Evolutionary conservation across 2,797 vertebrate species (phyloP), one percentile per base, ranked within the genome.

Genomic region (Pteronotus mesoamericanus): DNA sequence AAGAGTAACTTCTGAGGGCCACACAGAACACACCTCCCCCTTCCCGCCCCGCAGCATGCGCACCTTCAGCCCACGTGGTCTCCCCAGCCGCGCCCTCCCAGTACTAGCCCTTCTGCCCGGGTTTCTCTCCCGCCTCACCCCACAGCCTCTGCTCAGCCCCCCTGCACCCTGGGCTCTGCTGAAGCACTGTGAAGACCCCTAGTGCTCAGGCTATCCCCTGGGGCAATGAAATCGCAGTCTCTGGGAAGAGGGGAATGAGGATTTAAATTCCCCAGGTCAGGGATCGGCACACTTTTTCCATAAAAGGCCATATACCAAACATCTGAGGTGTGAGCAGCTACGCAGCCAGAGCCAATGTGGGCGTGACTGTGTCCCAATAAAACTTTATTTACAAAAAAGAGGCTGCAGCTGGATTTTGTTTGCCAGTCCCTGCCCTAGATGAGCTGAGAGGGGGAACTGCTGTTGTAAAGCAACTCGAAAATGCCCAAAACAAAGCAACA

Each of bases 371-470:
- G 51, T 59, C 10, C 46, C 53, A 37, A 66, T 83, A 78, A 93
- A 87, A 37, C 91, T 95, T 93, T 83, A 93, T 87, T 96, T 39
- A 42, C 53, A 66, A 61, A 61, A 61, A 29, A 61, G 26, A 61
- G 26, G 59, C 59, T 32, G 59, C 59, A 32, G 59, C 26, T 34
- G 64, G 12, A 18, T 5, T 78, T 32, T 14, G 18, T 29, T 14
- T 42, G 26, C 57, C 78, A 59, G 15, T 8, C 48, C 9, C 3
- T 18, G 48, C 15, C 57, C 48, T 3, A 26, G 51, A 16, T 12
- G 37, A 44, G 64, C 39, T 53, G 8, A 55, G 55, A 42, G 0
- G 0, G 32, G 61, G 51, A 75, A 37, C 32, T 9, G 24, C 42
- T 46, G 10, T 5, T 5, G 15, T 10, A 64, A 22, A 75, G 19